Percentiles rank a stretch among this genome's conserved stretches.
Evolutionary conservation across 1,140 invertebrate genomes (phyloP).

Genomic region (Hesperophylax magnus): DNA sequence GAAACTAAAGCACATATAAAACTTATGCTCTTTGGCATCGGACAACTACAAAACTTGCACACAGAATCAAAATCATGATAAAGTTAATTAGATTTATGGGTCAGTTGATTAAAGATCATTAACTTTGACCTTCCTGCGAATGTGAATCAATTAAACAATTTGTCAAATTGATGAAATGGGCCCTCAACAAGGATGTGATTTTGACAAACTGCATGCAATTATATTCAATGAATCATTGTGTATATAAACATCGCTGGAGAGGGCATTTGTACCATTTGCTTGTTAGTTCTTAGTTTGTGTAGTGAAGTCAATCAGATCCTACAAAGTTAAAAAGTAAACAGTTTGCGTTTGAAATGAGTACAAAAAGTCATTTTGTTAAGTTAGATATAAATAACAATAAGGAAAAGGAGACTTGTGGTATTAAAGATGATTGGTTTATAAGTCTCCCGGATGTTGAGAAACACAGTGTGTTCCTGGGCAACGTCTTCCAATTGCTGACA

Average conservation of each 20-base stretch:
- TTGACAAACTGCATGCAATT: constrained; percentile 5
- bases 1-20: constrained; percentile 86
- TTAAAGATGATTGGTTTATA: constrained; percentile 37
- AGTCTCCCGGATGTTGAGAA: constrained; percentile 58
- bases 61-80: constrained; percentile 33
- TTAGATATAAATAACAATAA: constrained; percentile 17
- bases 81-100: not conserved
- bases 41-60: constrained; percentile 71
- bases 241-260: not conserved
- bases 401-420: not conserved
- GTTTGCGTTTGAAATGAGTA: not conserved
- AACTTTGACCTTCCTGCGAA: constrained; percentile 8
- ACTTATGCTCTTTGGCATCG: constrained; percentile 78
- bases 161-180: constrained; percentile 10
- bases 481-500: constrained; percentile 70
- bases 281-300: not conserved
- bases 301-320: not conserved
- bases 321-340: not conserved
- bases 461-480: constrained; percentile 62
- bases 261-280: too few relatives aligned
- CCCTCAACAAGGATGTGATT: not conserved
- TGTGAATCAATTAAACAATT: constrained; percentile 41
- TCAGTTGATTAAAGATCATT: constrained; percentile 19
- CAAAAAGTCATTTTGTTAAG: not conserved
- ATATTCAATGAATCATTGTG: constrained; percentile 6